Conservation (phyloP, 23 tunicate species). For the Styela clava region DNA sequence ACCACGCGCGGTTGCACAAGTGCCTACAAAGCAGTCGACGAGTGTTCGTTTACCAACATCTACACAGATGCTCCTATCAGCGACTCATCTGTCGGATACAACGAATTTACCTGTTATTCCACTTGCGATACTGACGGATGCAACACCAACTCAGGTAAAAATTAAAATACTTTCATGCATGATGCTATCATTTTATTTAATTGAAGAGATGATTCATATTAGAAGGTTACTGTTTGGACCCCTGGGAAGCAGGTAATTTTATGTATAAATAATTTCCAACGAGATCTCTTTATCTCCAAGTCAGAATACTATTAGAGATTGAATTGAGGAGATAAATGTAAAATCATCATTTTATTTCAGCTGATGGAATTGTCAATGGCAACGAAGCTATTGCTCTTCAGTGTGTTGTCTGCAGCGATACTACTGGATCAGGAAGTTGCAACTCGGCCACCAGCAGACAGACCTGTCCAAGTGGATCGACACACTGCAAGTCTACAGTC, state of each 20-base stretch:
- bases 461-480: not conserved
- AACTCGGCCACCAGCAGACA: not conserved
- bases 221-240: no score
- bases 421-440: not conserved
- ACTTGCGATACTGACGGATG: constrained; percentile 34
- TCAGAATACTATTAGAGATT: no score
- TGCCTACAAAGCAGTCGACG: constrained; percentile 1
- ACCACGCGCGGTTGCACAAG: constrained; percentile 20
- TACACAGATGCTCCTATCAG: not conserved
- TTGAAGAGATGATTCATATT: no score
- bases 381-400: constrained; percentile 26
- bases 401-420: constrained; percentile 30
- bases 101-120: constrained; percentile 30
- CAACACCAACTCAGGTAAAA: constrained; percentile 34
- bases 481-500: not conserved
- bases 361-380: constrained; percentile 37
- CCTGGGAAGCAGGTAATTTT: no score
- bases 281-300: no score
- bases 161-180: not conserved
- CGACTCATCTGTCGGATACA: constrained; percentile 3
- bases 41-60: constrained; percentile 23
- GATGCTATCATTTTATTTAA: not conserved
- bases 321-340: no score
- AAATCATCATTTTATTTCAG: no score
- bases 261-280: no score